Evolutionary conservation across 23 tunicate species (phyloP), one percentile per base, ranked within the genome.

Genomic region (Ascidia mentula): DNA sequence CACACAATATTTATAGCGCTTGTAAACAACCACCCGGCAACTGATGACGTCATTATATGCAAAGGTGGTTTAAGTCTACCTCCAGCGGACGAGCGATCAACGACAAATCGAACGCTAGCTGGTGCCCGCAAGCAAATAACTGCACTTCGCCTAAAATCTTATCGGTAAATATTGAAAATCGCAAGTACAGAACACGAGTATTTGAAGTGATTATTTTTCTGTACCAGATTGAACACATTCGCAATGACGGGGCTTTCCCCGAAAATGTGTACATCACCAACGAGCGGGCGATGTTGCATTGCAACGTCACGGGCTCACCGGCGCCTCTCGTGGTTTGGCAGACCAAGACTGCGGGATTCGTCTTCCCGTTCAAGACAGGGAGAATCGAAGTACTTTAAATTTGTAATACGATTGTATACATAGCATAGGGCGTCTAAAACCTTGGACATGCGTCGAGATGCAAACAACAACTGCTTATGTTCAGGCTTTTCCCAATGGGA

Each of bases 311-410:
- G n/a, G 79, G 88, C 5, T 60, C 73, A 22, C 85, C 80, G 32
- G 37, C 36, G 72, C 83, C 93, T 18, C 59, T 84, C 26, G 65
- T 80, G 36, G 69, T 74, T n/a, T 84, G 95, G 88, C 53, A 60
- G 65, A 89, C 95, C 40, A 88, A 88, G 42, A 30, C 78, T 5
- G 88, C 73, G 36, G 88, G 87, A 1, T 77, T 38, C 45, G 82
- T 89, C 0, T 84, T 46, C 20, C 95, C 95, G 40, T 78, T 79
- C 45, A 18, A 40, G 0, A 36, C 31, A n/a, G 76, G 75, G 32
- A 88, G 88, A 37, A 31, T 89, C 26, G 36, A 35, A 80, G 88
- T 89, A 32, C n/a, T n/a, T n/a, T n/a, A n/a, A n/a, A n/a, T n/a
- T n/a, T n/a, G n/a, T n/a, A n/a, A n/a, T n/a, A n/a, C n/a, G n/a